These are phyloP conservation scores for Gallinago paraguaiae DNA, from an alignment of 2,113 vertebrate genomes.

Conservation along the genomic window DNA sequence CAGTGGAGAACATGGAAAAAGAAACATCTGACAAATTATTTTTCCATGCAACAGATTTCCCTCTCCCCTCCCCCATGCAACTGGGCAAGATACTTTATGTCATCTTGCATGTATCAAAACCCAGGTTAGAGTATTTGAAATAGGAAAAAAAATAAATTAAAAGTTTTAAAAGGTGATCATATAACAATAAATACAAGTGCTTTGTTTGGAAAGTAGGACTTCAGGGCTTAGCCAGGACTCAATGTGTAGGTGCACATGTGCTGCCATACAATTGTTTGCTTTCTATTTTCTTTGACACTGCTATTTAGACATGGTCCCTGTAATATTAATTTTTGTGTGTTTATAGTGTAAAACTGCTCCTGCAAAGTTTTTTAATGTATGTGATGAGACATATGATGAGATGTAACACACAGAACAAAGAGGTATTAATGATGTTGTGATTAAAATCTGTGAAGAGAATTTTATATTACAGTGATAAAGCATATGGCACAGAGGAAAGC, in stretches of 20 bases:
- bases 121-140: not conserved
- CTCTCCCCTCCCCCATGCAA: not conserved
- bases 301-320: not conserved
- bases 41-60: constrained; percentile 3
- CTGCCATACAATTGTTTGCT: not conserved
- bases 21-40: not conserved
- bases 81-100: not conserved
- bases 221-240: not conserved
- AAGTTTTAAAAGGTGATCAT: not conserved
- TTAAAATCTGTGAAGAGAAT: not conserved
- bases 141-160: not conserved
- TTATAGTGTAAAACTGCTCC: not conserved
- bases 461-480: not conserved
- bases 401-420: not conserved
- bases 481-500: not conserved
- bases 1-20: constrained; percentile 29
- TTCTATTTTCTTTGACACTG: not conserved
- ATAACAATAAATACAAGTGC: not conserved
- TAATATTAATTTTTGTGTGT: not conserved
- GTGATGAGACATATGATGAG: not conserved
- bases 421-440: not conserved
- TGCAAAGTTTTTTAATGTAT: not conserved
- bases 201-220: not conserved
- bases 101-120: not conserved
- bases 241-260: not conserved